A percentile compares a stretch with the other conserved stretches of the same genome.
Conservation (phyloP, 2,888 invertebrate genomes). For the Desoria tigrina region DNA sequence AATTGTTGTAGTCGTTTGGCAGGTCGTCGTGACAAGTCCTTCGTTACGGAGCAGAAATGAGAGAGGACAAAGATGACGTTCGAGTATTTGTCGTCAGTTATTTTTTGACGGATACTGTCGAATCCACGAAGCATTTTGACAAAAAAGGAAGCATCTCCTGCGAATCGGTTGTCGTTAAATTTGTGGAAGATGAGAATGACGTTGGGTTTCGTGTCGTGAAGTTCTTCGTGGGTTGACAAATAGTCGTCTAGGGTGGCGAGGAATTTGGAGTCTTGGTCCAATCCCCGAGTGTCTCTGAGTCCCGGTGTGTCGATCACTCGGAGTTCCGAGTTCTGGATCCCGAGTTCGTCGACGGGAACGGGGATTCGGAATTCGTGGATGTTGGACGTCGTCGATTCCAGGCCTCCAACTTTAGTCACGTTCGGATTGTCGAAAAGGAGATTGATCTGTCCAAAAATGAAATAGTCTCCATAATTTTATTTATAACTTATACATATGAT, state of each 20-base stretch:
- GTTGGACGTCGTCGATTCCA: constrained; percentile 7
- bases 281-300: constrained; percentile 29
- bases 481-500: too few relatives aligned
- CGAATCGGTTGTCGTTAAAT: constrained; percentile 22
- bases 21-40: not conserved
- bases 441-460: too few relatives aligned
- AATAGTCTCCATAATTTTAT: too few relatives aligned
- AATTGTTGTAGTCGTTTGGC: not conserved
- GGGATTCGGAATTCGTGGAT: constrained; percentile 28
- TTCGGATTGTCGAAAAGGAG: constrained; percentile 18
- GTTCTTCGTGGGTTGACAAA: constrained; percentile 20
- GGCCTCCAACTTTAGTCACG: constrained; percentile 10
- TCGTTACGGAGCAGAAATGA: too few relatives aligned
- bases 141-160: constrained; percentile 6
- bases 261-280: constrained; percentile 20
- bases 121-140: constrained; percentile 26
- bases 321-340: constrained; percentile 34
- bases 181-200: constrained; percentile 19
- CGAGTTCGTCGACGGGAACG: constrained; percentile 30
- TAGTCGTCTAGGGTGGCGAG: constrained; percentile 23
- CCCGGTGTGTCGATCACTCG: constrained; percentile 39
- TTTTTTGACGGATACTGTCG: constrained; percentile 17
- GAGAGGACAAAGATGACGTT: constrained; percentile 32
- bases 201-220: constrained; percentile 28
- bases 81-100: constrained; percentile 29